Percentiles rank a stretch among this genome's conserved stretches.
Conservation (phyloP, 2,797 vertebrate species). For the Crypturellus tataupa region DNA sequence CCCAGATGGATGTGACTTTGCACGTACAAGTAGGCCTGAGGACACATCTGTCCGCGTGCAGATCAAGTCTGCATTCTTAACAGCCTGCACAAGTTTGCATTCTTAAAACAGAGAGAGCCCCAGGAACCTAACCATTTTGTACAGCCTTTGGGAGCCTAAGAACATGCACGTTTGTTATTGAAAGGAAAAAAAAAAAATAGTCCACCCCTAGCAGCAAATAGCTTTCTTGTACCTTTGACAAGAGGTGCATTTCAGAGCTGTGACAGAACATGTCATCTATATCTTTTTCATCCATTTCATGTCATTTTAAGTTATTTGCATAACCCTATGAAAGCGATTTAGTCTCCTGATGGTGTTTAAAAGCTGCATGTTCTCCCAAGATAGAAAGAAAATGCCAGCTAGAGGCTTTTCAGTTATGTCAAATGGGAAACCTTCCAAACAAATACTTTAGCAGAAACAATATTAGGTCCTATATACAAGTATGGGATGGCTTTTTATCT, state of each 20-base stretch:
- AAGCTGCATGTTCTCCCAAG: background rate
- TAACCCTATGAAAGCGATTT: background rate
- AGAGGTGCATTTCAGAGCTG: background rate
- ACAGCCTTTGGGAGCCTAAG: background rate
- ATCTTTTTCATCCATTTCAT: background rate
- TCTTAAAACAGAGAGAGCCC: background rate
- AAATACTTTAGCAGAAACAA: background rate
- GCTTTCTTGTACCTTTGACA: background rate
- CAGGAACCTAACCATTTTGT: background rate
- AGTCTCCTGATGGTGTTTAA: background rate
- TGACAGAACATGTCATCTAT: background rate
- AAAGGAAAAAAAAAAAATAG: background rate
- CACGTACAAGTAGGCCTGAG: accelerated
- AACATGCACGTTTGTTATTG: background rate
- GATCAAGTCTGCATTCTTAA: background rate
- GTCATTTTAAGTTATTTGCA: background rate
- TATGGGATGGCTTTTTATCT: background rate
- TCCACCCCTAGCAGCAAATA: background rate
- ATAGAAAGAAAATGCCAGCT: background rate
- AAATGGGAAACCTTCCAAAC: background rate
- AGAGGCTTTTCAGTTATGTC: background rate
- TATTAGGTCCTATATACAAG: background rate
- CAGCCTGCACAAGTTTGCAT: no score
- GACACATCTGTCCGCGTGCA: background rate
- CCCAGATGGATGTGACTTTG: background rate